Evolutionary conservation across 2,888 invertebrate genomes (phyloP).

Genomic region (Archips xylosteana): DNA sequence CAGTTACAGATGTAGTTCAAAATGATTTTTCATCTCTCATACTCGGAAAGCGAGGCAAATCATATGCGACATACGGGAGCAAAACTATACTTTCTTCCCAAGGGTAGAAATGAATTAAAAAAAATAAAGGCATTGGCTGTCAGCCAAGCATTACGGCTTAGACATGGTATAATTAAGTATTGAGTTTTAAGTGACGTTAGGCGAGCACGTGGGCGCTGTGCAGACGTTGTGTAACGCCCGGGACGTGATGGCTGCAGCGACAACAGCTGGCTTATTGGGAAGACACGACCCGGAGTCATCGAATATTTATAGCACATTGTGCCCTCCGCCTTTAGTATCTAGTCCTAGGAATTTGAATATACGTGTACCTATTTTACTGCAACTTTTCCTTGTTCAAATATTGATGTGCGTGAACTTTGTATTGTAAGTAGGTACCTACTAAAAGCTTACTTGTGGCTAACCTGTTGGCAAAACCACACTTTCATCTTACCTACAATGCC

Average conservation of each 20-base stretch:
- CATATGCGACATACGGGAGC: too few relatives aligned
- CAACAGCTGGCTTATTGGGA: constrained; percentile 27
- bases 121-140: too few relatives aligned
- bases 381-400: neutral
- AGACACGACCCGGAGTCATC: constrained; percentile 23
- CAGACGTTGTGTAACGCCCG: constrained; percentile 43
- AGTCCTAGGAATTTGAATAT: constrained; percentile 19
- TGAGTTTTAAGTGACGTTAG: too few relatives aligned
- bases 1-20: too few relatives aligned
- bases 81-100: too few relatives aligned
- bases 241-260: constrained; percentile 23
- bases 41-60: too few relatives aligned
- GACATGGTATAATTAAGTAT: too few relatives aligned
- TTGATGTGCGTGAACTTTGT: neutral
- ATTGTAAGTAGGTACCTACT: neutral
- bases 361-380: neutral
- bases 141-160: too few relatives aligned
- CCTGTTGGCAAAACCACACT: neutral
- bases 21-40: too few relatives aligned
- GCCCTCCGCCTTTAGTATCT: constrained; percentile 16
- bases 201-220: constrained; percentile 46
- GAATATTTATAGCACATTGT: constrained; percentile 41
- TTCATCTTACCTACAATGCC: neutral
- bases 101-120: too few relatives aligned
- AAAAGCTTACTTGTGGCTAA: neutral